Percentiles rank a stretch among this genome's conserved stretches.
Conservation (phyloP, 2,797 vertebrate genomes). For the Lemur catta region DNA sequence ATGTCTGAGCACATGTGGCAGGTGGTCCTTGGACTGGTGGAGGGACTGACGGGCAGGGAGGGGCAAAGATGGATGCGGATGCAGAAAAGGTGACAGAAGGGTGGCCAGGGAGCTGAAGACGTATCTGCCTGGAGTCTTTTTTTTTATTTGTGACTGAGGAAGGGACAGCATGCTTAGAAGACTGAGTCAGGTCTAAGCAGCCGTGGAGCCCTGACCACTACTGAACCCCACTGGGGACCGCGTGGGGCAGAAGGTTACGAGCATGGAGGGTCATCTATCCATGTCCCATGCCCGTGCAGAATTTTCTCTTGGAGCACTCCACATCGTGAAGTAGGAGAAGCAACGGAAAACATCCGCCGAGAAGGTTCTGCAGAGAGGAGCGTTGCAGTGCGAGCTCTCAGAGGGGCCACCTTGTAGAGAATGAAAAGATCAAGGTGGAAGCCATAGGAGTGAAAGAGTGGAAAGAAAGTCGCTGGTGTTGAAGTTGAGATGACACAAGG, state of each 20-base stretch:
- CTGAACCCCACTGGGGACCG: not conserved
- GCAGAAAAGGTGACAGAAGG: not conserved
- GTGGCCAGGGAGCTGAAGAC: not conserved
- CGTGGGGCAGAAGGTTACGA: not conserved
- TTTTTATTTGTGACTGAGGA: not conserved
- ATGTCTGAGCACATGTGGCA: too few relatives aligned
- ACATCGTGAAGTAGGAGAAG: not conserved
- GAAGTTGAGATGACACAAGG: not conserved
- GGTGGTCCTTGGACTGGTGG: not conserved
- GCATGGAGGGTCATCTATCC: not conserved
- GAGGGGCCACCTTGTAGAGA: not conserved
- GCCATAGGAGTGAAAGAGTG: not conserved
- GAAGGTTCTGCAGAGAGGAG: not conserved
- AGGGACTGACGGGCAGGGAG: not conserved
- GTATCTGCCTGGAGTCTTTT: not conserved
- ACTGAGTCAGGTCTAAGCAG: not conserved
- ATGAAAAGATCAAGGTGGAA: not conserved
- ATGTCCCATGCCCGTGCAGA: not conserved
- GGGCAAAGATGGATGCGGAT: not conserved
- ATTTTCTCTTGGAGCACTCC: not conserved
- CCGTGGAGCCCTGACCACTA: not conserved
- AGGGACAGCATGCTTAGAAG: not conserved
- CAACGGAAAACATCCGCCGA: not conserved
- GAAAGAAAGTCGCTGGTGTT: not conserved
- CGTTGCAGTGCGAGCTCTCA: not conserved